phyloP scores from a whole-genome alignment of 1,140 invertebrate genomes.

The Anastrepha ludens region DNA sequence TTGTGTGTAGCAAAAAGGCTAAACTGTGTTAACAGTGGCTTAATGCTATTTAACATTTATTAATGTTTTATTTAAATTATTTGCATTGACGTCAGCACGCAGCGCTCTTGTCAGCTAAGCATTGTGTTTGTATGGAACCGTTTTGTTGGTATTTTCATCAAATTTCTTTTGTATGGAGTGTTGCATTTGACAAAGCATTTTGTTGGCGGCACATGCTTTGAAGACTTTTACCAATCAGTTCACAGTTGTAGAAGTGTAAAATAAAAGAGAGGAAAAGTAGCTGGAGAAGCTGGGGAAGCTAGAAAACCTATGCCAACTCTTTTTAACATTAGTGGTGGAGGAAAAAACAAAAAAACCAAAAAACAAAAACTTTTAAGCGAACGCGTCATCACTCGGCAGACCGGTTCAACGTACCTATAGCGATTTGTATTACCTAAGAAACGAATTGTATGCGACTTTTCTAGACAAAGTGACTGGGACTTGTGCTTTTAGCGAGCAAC shows the following conservation, averaged over 20 bases:
- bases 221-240: neutral
- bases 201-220: neutral
- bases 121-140: neutral
- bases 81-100: slow-evolving; percentile 26
- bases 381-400: slow-evolving; percentile 1
- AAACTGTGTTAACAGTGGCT: slow-evolving; percentile 6
- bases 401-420: slow-evolving; percentile 8
- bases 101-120: neutral
- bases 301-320: neutral
- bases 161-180: no score
- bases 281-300: neutral
- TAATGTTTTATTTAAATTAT: slow-evolving; percentile 24
- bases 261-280: neutral
- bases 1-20: neutral
- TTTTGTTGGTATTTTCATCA: neutral
- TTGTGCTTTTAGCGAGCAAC: neutral
- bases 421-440: no score
- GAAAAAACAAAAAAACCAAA: neutral
- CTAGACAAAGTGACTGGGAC: neutral
- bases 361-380: neutral
- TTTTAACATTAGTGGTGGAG: neutral
- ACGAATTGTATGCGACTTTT: no score
- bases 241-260: neutral
- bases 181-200: neutral
- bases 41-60: slow-evolving; percentile 20